Percentiles rank a stretch among this genome's conserved stretches.
Evolutionary conservation across 2,888 invertebrate genomes (phyloP).

Genomic region (Hetaerina titia): DNA sequence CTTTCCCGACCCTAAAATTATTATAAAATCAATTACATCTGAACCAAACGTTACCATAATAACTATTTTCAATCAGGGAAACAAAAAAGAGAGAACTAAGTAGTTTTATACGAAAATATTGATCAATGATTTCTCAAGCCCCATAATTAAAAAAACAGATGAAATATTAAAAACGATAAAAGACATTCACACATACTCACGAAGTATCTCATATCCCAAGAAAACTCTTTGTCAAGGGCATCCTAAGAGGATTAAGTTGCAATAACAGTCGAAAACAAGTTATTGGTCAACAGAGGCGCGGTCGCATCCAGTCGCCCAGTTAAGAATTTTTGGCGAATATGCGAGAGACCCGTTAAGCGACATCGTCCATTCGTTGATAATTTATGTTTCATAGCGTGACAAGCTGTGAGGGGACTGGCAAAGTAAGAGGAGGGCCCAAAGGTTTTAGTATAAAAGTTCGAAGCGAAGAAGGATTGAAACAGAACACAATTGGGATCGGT

Average conservation of each 20-base stretch:
- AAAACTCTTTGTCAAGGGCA: background rate
- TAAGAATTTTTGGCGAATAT: background rate
- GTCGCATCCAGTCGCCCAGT: background rate
- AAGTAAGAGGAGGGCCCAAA: background rate
- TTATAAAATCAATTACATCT: too few relatives aligned
- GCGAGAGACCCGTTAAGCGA: background rate
- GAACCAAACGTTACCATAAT: too few relatives aligned
- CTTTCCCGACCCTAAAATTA: too few relatives aligned
- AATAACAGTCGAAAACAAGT: constrained; percentile 13
- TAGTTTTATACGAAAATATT: background rate
- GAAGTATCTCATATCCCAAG: background rate
- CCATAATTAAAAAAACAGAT: background rate
- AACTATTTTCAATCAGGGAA: too few relatives aligned
- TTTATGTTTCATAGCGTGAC: background rate
- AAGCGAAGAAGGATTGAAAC: background rate
- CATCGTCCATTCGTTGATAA: background rate
- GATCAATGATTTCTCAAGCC: background rate
- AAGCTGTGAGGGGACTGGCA: background rate
- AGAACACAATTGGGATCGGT: background rate
- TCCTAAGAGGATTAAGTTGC: background rate
- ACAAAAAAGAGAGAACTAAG: too few relatives aligned
- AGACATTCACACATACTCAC: background rate
- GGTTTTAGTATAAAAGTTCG: background rate
- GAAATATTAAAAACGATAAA: background rate
- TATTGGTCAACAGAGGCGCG: background rate